Evolutionary conservation across 1,140 invertebrate species (phyloP).

Genomic region (Sycobia sp.): DNA sequence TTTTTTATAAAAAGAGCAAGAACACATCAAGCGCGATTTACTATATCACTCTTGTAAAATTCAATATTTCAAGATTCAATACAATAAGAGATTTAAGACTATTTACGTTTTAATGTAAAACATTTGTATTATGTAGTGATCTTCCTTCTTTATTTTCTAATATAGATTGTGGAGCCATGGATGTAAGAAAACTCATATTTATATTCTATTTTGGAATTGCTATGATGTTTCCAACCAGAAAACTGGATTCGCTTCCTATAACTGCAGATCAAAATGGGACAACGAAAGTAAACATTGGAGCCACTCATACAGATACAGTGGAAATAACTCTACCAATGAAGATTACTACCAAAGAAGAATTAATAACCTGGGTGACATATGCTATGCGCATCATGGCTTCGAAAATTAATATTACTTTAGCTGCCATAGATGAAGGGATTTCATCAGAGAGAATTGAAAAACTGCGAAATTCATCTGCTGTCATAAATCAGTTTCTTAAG

Average conservation of each 20-base stretch:
- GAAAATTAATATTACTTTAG: conserved; percentile 51
- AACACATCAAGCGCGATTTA: too few species aligned
- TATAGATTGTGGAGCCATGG: too few species aligned
- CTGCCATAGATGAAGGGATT: neutral
- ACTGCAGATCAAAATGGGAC: neutral
- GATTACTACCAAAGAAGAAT: conserved; percentile 48
- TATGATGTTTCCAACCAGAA: conserved; percentile 10
- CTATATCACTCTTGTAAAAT: too few species aligned
- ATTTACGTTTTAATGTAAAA: too few species aligned
- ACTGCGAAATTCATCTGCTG: conserved; percentile 11
- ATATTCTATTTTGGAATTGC: too few species aligned
- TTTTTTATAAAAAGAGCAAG: too few species aligned
- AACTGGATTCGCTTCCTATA: neutral
- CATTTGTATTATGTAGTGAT: too few species aligned
- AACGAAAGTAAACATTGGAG: conserved; percentile 3
- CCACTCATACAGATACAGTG: conserved; percentile 19
- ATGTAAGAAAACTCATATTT: too few species aligned
- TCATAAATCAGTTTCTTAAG: conserved; percentile 17
- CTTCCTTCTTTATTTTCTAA: neutral
- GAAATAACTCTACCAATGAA: conserved; percentile 50
- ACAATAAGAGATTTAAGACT: too few species aligned
- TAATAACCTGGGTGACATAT: conserved; percentile 53
- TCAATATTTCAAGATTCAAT: too few species aligned
- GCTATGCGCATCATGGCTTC: conserved; percentile 55
- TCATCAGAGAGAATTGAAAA: conserved; percentile 20